These are phyloP conservation scores for Ptychochromis oligacanthus DNA, from an alignment of 2,113 vertebrate species.

Conservation along the genomic window DNA sequence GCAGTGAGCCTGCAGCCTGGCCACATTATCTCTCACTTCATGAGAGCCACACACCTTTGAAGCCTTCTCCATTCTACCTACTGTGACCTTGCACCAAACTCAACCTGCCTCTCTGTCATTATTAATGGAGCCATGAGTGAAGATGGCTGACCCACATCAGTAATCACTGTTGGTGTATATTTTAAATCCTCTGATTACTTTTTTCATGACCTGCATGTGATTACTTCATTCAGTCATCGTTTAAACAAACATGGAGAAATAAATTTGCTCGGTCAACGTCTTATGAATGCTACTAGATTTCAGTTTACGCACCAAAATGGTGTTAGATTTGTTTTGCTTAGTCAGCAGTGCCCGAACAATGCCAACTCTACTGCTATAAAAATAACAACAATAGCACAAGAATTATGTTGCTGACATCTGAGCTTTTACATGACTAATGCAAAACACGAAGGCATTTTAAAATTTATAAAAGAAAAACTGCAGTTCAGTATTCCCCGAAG, in stretches of 20 bases:
- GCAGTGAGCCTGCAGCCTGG: constrained; percentile 40
- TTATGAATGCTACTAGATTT: background rate
- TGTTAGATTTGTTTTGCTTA: background rate
- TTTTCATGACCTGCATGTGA: background rate
- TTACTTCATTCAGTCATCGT: background rate
- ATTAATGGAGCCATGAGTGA: background rate
- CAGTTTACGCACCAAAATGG: background rate
- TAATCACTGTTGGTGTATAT: background rate
- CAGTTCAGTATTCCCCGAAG: background rate
- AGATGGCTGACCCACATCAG: background rate
- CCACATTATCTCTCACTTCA: constrained; percentile 30
- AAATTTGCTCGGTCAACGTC: background rate
- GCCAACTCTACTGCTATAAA: background rate
- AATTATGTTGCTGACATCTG: background rate
- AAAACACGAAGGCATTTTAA: background rate
- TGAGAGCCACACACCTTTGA: constrained; percentile 11
- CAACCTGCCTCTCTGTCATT: background rate
- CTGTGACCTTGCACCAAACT: background rate
- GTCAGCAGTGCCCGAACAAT: background rate
- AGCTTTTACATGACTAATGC: background rate
- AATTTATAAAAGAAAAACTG: background rate
- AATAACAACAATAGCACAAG: background rate
- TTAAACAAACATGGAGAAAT: background rate
- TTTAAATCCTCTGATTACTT: background rate
- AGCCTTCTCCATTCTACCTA: background rate